These are phyloP conservation scores for Metopolophium dirhodum DNA, from an alignment of 1,140 invertebrate genomes.

Conservation along the genomic window DNA sequence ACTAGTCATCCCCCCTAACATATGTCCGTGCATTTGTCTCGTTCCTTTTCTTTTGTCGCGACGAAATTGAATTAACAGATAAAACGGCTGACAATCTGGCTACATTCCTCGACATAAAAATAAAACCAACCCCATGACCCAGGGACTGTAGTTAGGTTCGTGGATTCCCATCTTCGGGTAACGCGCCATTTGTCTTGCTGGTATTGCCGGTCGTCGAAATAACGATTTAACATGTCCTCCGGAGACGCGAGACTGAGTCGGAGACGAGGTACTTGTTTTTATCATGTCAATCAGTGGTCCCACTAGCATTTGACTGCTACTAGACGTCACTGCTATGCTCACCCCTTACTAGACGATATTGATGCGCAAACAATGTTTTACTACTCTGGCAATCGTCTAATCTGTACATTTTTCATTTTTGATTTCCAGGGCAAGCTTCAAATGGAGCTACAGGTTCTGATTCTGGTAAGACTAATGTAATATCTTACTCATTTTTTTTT, in stretches of 20 bases:
- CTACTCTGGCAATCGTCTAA: not conserved
- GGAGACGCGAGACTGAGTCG: conserved; percentile 3
- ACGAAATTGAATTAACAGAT: not conserved
- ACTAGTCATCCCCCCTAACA: not conserved
- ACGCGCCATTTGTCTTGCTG: not conserved
- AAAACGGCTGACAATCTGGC: not conserved
- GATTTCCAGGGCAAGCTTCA: conserved; percentile 41
- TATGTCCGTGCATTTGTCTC: not conserved
- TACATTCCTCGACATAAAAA: too few relatives aligned
- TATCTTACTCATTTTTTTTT: not conserved
- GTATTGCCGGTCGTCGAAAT: not conserved
- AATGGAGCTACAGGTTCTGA: conserved; percentile 48
- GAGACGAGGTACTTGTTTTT: conserved; percentile 33
- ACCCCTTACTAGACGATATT: not conserved
- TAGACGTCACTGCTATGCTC: not conserved
- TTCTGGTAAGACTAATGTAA: conserved; percentile 44
- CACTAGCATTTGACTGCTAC: not conserved
- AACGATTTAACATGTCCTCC: conserved; percentile 3
- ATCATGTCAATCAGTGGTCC: not conserved
- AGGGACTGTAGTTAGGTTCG: not conserved
- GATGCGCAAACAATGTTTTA: not conserved
- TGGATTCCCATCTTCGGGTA: not conserved
- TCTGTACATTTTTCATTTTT: not conserved
- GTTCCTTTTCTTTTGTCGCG: not conserved
- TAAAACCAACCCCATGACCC: not conserved